Base-by-base conservation (phyloP, 2,113 vertebrate species). In the Anser cygnoides region DNA sequence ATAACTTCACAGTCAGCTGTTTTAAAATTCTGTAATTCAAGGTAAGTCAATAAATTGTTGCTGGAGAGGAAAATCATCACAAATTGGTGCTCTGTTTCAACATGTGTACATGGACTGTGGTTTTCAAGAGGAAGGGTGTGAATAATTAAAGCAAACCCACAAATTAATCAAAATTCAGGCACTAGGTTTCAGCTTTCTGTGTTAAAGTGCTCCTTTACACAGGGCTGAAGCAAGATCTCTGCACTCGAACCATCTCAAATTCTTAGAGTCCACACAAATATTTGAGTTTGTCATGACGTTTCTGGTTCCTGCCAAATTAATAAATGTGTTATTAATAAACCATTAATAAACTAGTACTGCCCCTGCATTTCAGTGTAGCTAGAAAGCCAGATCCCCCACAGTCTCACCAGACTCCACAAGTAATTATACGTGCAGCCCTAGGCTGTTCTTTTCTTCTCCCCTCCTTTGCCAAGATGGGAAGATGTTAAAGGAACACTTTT, bases 31-130 rank as follows among this genome's bases (percentile, higher is more conserved):
- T 86, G 52, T 79, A 89, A 93, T 93, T 87, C 71, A 65, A 77
- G 44, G 37, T 82, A 83, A 91, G 58, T 91, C 92, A 95, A 92
- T 92, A 95, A 94, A 92, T 35, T 26, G 28, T 58, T 91, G 80
- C 59, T 71, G 70, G 52, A 84, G 73, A 83, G 68, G 63, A 96
- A 95, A 91, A 90, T n/a, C 31, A 33, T 93, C 58, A 57, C 67
- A 84, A 66, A 31, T 73, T 85, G 70, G 63, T 52, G 37, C 25
- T 78, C 11, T 74, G 39, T 77, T 96, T 80, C 82, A 62, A 80
- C 68, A 31, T 46, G 13, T 33, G 58, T 13, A 37, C 20, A 44
- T 2, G 2, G 23, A 16, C 44, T 80, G 20, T 8, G 17, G 35
- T 41, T 90, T 90, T 86, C 59, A 59, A 88, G 35, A 63, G 19